phyloP scores from a whole-genome alignment of 1,140 invertebrate species.

The Scaptomyza graminum region DNA sequence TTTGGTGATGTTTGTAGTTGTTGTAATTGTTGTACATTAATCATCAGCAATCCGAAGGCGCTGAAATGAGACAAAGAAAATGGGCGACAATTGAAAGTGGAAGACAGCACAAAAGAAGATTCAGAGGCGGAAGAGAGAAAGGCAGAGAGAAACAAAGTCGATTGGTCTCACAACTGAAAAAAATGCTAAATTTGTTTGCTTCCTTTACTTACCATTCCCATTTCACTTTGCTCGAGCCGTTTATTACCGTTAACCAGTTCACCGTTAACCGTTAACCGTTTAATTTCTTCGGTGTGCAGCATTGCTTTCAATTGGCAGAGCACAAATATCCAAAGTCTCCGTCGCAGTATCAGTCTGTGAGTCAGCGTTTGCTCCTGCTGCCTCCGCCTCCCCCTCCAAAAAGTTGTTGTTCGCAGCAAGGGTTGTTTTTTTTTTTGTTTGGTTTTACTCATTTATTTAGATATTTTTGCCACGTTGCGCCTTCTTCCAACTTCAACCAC shows the following conservation, averaged over 20 bases:
- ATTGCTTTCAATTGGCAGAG: no score
- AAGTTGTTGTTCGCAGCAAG: constrained; percentile 37
- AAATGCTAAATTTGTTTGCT: not conserved
- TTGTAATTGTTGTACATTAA: constrained; percentile 4
- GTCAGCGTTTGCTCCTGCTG: constrained; percentile 49
- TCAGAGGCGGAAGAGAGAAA: not conserved
- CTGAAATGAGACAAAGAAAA: constrained; percentile 12
- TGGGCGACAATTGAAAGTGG: constrained; percentile 3
- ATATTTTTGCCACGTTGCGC: constrained; percentile 53
- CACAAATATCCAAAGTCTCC: not conserved
- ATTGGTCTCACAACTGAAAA: not conserved
- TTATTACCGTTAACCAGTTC: constrained; percentile 28
- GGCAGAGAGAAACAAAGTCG: constrained; percentile 1
- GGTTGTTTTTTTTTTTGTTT: constrained; percentile 57
- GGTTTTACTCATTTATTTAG: constrained; percentile 45
- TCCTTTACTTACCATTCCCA: not conserved
- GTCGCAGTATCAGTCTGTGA: constrained; percentile 51
- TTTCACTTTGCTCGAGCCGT: constrained; percentile 5
- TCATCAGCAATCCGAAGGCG: constrained; percentile 26
- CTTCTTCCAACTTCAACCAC: constrained; percentile 70
- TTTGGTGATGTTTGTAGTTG: constrained; percentile 5
- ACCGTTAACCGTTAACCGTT: constrained; percentile 29
- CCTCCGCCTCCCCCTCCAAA: not conserved
- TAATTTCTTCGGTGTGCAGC: constrained; percentile 21
- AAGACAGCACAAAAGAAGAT: not conserved